Percentiles rank a stretch among this genome's conserved stretches.
Evolutionary conservation across 2,113 vertebrate species (phyloP).

Genomic region (Galbula dea): DNA sequence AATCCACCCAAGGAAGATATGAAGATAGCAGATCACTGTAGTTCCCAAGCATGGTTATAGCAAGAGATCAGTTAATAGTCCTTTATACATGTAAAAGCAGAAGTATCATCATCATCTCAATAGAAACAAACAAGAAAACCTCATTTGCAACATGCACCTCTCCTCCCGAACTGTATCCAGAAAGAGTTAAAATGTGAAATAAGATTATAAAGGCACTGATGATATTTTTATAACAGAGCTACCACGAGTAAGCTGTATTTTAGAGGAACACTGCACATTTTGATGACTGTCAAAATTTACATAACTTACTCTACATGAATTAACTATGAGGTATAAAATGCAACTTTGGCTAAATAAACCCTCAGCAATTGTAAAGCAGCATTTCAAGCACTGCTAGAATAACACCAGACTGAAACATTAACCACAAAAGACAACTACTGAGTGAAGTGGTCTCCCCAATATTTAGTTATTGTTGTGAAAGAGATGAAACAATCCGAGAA

Average conservation of each 20-base stretch:
- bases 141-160: slow-evolving; percentile 2
- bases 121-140: slow-evolving; percentile 13
- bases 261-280: slow-evolving; percentile 73
- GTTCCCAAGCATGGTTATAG: slow-evolving; percentile 21
- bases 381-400: slow-evolving; percentile 56
- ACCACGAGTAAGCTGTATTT: slow-evolving; percentile 67
- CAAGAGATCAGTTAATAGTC: slow-evolving; percentile 7
- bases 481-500: background rate
- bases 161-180: background rate
- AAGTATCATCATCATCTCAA: slow-evolving; percentile 22
- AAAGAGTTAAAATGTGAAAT: slow-evolving; percentile 70
- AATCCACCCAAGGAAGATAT: slow-evolving; percentile 24
- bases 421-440: background rate
- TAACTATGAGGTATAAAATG: slow-evolving; percentile 78
- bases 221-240: slow-evolving; percentile 69
- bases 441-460: slow-evolving; percentile 14
- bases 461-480: background rate
- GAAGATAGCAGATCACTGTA: slow-evolving; percentile 6
- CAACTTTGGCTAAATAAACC: slow-evolving; percentile 74
- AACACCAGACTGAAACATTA: slow-evolving; percentile 48
- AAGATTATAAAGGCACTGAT: slow-evolving; percentile 70
- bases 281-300: slow-evolving; percentile 80
- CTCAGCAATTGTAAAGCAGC: slow-evolving; percentile 56
- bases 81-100: slow-evolving; percentile 4
- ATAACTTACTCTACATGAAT: slow-evolving; percentile 79